Evolutionary conservation across 2,113 vertebrate genomes (phyloP), one percentile per base, ranked within the genome.

Genomic region (Delphinus delphis): DNA sequence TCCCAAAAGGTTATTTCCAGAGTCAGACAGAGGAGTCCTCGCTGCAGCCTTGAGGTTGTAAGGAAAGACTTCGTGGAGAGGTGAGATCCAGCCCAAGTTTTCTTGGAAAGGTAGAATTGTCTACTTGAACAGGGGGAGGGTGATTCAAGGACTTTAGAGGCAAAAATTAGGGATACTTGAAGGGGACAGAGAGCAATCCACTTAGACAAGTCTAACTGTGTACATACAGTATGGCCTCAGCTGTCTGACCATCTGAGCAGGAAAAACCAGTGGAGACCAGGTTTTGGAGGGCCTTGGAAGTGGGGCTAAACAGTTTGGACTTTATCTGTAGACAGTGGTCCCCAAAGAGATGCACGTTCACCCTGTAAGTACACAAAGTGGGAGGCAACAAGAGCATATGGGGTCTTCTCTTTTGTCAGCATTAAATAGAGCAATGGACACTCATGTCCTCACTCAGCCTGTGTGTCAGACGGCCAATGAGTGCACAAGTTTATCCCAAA

Each of bases 11-110:
- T 3, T 15, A 38, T 65, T 53, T 38, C 28, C 68, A 44, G 77
- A 77, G 60, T 53, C 38, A 38, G 38, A 76, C 25, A 31, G 41
- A 47, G 71, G 6, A 63, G 23, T 2, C 4, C 62, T 93, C 26
- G 7, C 1, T 5, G 68, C 6, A 53, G 15, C 26, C 38, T 23
- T 38, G 4, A 79, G 4, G 23, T 23, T 4, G 6, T 2, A n/a
- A 28, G 53, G 63, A 38, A 81, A 55, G 67, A 73, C 14, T 74
- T 74, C 31, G 2, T 18, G 26, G 25, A 33, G 63, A 14, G 23
- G 17, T 23, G n/a, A 55, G 53, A 55, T 25, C 25, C 7, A 28
- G 41, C 63, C n/a, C 25, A 80, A 6, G 3, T 20, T 80, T 65
- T 44, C 73, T n/a, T 38, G 20, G 17, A 65, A 86, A 81, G 21